Evolutionary conservation across 1,140 invertebrate species (phyloP).

Genomic region (Sycophaga agraensis): DNA sequence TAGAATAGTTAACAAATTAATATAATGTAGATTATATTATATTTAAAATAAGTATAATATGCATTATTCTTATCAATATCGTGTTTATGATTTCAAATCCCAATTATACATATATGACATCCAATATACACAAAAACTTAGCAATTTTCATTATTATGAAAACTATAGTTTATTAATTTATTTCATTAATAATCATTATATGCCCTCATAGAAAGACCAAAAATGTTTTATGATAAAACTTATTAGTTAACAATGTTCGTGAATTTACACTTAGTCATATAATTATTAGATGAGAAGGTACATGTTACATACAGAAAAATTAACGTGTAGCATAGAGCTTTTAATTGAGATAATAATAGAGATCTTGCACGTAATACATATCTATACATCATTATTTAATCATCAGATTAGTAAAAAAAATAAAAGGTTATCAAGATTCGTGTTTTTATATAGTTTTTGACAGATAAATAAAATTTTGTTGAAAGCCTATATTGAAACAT

Average conservation of each 20-base stretch:
- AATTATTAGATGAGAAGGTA: conserved; percentile 38
- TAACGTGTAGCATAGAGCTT: conserved; percentile 39
- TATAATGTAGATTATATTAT: conserved; percentile 49
- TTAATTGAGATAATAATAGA: conserved; percentile 12
- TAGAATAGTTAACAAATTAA: conserved; percentile 47
- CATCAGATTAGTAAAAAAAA: no score
- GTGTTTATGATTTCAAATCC: conserved; percentile 41
- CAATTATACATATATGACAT: conserved; percentile 18
- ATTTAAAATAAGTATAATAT: conserved; percentile 38
- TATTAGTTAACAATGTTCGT: no score
- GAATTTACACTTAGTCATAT: no score
- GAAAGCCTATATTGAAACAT: no score
- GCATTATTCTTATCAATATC: conserved; percentile 43
- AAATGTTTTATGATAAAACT: no score
- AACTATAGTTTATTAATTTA: background rate
- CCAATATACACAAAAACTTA: conserved; percentile 15
- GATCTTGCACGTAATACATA: no score
- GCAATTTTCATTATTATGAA: background rate
- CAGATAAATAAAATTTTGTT: no score
- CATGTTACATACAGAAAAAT: conserved; percentile 29
- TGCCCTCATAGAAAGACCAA: no score
- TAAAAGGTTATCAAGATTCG: no score
- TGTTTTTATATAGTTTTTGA: no score
- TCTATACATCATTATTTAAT: no score
- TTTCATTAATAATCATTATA: conserved; percentile 9